Evolutionary conservation across 2,797 vertebrate species (phyloP).

Genomic region (Lindbergichthys nudifrons): DNA sequence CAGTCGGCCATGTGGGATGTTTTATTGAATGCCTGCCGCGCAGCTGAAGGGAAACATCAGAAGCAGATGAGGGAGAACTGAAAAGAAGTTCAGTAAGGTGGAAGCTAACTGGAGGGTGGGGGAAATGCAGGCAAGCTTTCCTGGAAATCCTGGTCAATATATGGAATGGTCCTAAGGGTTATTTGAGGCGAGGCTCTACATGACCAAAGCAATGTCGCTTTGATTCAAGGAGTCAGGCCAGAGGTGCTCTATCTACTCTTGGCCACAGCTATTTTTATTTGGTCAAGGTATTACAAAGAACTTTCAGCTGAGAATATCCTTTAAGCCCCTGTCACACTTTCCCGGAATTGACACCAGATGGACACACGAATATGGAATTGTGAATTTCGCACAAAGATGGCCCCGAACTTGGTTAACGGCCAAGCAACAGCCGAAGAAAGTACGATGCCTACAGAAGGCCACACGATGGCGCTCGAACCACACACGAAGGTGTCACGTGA

Average conservation of each 20-base stretch:
- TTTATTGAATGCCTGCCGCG: slow-evolving; percentile 49
- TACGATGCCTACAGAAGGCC: no score
- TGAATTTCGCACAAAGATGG: no score
- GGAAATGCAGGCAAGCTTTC: slow-evolving; percentile 1
- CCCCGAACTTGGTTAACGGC: no score
- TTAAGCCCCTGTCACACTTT: no score
- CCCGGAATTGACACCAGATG: no score
- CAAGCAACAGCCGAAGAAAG: no score
- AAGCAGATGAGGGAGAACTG: slow-evolving; percentile 24
- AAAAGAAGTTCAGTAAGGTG: slow-evolving; percentile 22
- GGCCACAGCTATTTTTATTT: slow-evolving; percentile 30
- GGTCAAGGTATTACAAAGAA: slow-evolving; percentile 26
- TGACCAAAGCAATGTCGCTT: slow-evolving; percentile 6
- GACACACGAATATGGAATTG: no score
- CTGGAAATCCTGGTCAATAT: slow-evolving; percentile 52
- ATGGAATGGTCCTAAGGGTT: slow-evolving; percentile 26
- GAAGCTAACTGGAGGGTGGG: slow-evolving; percentile 13
- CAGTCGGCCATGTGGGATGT: slow-evolving; percentile 35
- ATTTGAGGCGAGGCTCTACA: slow-evolving; percentile 34
- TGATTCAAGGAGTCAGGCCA: slow-evolving; percentile 56
- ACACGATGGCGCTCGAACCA: no score
- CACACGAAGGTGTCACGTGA: no score
- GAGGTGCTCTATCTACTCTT: slow-evolving; percentile 18
- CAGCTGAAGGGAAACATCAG: slow-evolving; percentile 40
- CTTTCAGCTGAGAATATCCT: no score